Percentiles rank a stretch among this genome's conserved stretches.
Conservation (phyloP, 2,888 invertebrate genomes). For the Thecocarcelia acutangulata region DNA sequence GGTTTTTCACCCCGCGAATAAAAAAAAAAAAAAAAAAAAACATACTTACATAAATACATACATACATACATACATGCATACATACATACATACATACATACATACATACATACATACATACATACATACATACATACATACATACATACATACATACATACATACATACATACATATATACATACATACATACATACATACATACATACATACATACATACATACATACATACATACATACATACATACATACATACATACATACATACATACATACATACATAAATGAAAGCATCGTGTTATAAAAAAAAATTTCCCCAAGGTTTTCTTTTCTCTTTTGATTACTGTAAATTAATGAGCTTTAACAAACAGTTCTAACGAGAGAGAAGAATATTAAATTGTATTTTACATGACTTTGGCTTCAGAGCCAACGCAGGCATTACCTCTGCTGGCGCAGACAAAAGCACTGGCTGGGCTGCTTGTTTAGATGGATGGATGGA, state of each 20-base stretch:
- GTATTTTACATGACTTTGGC: slow-evolving; percentile 41
- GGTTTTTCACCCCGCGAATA: too few species aligned
- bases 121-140: neutral
- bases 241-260: too few species aligned
- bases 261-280: too few species aligned
- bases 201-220: too few species aligned
- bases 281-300: slow-evolving; percentile 21
- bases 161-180: neutral
- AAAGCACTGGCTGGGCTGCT: neutral
- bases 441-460: neutral
- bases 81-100: too few species aligned
- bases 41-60: neutral
- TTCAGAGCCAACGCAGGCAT: neutral
- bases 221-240: too few species aligned
- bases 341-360: slow-evolving; percentile 44
- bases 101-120: neutral
- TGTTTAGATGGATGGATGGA: slow-evolving; percentile 21
- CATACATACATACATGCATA: too few species aligned
- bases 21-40: too few species aligned
- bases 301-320: slow-evolving; percentile 23
- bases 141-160: neutral
- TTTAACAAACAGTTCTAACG: slow-evolving; percentile 29
- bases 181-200: too few species aligned
- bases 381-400: slow-evolving; percentile 47
- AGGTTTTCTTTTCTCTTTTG: slow-evolving; percentile 15